Conservation (phyloP, 2,113 vertebrate species). For the Tragulus kanchil region DNA sequence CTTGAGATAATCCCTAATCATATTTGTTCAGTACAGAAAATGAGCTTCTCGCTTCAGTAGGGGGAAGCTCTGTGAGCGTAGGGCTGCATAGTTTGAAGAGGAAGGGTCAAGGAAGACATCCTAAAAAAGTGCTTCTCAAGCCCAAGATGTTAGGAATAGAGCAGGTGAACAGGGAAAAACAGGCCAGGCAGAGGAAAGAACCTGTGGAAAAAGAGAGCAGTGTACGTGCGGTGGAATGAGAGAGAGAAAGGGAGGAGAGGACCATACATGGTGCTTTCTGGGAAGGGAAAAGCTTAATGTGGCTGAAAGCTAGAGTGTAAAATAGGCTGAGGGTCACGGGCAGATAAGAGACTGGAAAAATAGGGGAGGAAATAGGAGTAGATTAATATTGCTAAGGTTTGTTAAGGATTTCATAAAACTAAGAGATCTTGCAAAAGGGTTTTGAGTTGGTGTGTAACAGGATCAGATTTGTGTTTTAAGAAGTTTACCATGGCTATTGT, state of each 20-base stretch:
- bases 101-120: not conserved
- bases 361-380: not conserved
- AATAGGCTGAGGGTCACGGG: not conserved
- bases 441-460: not conserved
- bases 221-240: not conserved
- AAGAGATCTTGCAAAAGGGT: not conserved
- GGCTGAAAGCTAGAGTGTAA: not conserved
- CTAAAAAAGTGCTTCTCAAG: not conserved
- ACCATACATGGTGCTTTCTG: not conserved
- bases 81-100: not conserved
- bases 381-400: not conserved
- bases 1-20: slow-evolving; percentile 61
- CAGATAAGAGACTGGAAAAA: not conserved
- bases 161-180: not conserved
- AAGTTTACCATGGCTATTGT: not conserved
- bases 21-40: slow-evolving; percentile 54
- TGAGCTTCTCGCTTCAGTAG: slow-evolving; percentile 43
- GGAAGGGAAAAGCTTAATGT: not conserved
- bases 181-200: not conserved
- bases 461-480: not conserved
- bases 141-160: not conserved
- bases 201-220: not conserved
- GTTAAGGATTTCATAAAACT: not conserved
- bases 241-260: not conserved
- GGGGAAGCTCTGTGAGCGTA: not conserved